These are phyloP conservation scores for Chromis chromis DNA, from an alignment of 2,797 vertebrate species.

Conservation along the genomic window DNA sequence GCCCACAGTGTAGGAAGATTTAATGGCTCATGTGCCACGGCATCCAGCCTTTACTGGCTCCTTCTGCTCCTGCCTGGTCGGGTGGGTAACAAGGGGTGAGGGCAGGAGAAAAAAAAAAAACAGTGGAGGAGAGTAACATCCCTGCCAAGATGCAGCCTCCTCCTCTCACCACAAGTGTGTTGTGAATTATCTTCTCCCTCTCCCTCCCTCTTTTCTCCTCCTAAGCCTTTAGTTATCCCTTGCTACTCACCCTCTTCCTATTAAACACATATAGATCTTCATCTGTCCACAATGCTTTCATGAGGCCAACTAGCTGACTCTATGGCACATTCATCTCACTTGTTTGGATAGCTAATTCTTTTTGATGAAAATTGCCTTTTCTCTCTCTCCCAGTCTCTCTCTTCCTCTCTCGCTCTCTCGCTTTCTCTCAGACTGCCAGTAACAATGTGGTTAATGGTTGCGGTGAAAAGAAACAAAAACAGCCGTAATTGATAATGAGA, in stretches of 20 bases:
- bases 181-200: constrained; percentile 73
- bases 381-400: constrained; percentile 25
- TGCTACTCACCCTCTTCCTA: constrained; percentile 71
- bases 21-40: constrained; percentile 84
- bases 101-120: constrained; percentile 48
- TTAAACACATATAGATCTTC: constrained; percentile 78
- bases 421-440: constrained; percentile 69
- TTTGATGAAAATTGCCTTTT: constrained; percentile 79
- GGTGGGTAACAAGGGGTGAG: constrained; percentile 56
- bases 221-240: constrained; percentile 65
- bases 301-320: constrained; percentile 46
- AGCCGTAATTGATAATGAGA: constrained; percentile 87
- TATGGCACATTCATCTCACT: constrained; percentile 67
- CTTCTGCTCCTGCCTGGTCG: constrained; percentile 47
- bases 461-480: constrained; percentile 85
- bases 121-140: constrained; percentile 39
- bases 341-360: constrained; percentile 80
- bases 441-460: constrained; percentile 80
- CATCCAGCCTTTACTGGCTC: constrained; percentile 75
- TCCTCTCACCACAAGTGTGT: constrained; percentile 79
- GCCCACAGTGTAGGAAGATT: constrained; percentile 77
- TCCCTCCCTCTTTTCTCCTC: constrained; percentile 35
- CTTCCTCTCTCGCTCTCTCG: constrained; percentile 3
- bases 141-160: constrained; percentile 72
- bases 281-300: constrained; percentile 73